Evolutionary conservation across 2,113 vertebrate genomes (phyloP).

Genomic region (cat (Felis catus)): F.catus_Fca126_mat1.0 CM031415.1:173642501-173643000

Average conservation of each 20-base stretch:
- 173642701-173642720: background rate
- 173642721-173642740: background rate
- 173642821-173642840: background rate
- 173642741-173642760: background rate
- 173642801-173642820: background rate
- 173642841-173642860: background rate
- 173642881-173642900: background rate
- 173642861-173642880: background rate
- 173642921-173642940: background rate
- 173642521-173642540: slow-evolving; percentile 90
- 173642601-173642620: slow-evolving; percentile 97
- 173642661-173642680: background rate
- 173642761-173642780: background rate
- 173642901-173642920: background rate
- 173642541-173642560: slow-evolving; percentile 90
- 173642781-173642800: background rate
- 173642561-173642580: slow-evolving; percentile 93
- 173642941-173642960: background rate
- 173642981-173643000: background rate
- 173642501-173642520: slow-evolving; percentile 92
- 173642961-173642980: background rate
- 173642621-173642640: slow-evolving; percentile 37
- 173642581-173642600: slow-evolving; percentile 97
- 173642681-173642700: background rate
- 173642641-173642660: too few species aligned